A percentile compares a stretch with the other conserved stretches of the same genome.
phyloP scores from a whole-genome alignment of 2,113 vertebrate species.

The Arizona elegans region DNA sequence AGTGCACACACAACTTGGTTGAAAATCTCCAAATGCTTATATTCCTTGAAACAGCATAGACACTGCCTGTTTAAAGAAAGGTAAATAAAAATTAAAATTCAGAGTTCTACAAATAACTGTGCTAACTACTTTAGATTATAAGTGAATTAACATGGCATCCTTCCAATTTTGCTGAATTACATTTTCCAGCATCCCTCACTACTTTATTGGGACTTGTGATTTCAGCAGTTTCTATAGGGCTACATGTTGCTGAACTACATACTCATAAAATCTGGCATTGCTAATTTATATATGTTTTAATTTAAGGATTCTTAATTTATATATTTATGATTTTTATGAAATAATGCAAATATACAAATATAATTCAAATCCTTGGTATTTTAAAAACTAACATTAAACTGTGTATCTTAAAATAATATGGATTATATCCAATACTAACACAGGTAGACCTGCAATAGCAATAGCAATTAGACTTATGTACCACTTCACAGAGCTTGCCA shows the following conservation, averaged over 20 bases:
- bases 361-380: not conserved
- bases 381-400: not conserved
- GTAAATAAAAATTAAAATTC: not conserved
- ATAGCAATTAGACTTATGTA: too few relatives aligned
- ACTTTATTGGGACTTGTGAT: not conserved
- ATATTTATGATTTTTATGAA: not conserved
- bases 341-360: not conserved
- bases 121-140: not conserved
- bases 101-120: not conserved
- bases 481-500: too few relatives aligned
- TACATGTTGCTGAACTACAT: not conserved
- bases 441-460: too few relatives aligned
- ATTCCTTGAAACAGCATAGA: constrained; percentile 99
- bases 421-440: not conserved
- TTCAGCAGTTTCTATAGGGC: not conserved
- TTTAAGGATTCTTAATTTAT: not conserved
- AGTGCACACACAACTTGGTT: constrained; percentile 98
- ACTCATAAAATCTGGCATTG: not conserved
- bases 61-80: constrained; percentile 81
- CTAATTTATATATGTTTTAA: not conserved
- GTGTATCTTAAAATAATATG: not conserved
- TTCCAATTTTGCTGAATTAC: not conserved
- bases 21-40: constrained; percentile 99
- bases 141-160: not conserved
- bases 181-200: not conserved